A percentile compares a stretch with the other conserved stretches of the same genome.
Evolutionary conservation across 2,797 vertebrate species (phyloP).

Genomic region (Propithecus deckenii): DNA sequence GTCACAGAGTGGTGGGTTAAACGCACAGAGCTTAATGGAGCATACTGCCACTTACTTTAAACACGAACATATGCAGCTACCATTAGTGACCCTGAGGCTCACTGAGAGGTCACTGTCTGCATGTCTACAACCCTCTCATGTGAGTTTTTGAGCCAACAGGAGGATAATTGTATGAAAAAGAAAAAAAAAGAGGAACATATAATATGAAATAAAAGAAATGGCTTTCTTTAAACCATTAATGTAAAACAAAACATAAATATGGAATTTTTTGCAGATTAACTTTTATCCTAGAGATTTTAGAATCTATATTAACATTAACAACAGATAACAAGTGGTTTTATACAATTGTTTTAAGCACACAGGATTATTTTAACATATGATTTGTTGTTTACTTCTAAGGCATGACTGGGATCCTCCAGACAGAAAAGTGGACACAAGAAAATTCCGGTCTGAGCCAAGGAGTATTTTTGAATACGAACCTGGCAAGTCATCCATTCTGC

Average conservation of each 20-base stretch:
- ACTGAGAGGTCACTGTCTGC: not conserved
- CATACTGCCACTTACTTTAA: not conserved
- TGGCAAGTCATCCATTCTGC: conserved; percentile 97
- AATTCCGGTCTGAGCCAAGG: conserved; percentile 97
- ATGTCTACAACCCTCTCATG: not conserved
- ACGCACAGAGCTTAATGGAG: not conserved
- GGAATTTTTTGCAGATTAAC: not conserved
- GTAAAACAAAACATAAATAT: conserved; percentile 5
- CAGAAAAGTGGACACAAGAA: conserved; percentile 97
- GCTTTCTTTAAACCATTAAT: not conserved
- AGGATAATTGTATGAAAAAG: not conserved
- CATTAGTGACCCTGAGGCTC: not conserved
- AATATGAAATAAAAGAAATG: not conserved
- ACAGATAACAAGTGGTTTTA: not conserved
- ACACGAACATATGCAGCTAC: not conserved
- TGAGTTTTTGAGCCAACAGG: not conserved
- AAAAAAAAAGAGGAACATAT: not conserved
- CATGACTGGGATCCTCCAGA: conserved; percentile 98
- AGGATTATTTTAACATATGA: not conserved
- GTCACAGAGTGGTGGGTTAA: not conserved
- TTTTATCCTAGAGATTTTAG: not conserved
- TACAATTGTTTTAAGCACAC: not conserved
- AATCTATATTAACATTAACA: not conserved
- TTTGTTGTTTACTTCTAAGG: conserved; percentile 84
- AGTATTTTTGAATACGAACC: conserved; percentile 99